phyloP scores from a whole-genome alignment of 2,113 vertebrate genomes.

The Cinclus cinclus region DNA sequence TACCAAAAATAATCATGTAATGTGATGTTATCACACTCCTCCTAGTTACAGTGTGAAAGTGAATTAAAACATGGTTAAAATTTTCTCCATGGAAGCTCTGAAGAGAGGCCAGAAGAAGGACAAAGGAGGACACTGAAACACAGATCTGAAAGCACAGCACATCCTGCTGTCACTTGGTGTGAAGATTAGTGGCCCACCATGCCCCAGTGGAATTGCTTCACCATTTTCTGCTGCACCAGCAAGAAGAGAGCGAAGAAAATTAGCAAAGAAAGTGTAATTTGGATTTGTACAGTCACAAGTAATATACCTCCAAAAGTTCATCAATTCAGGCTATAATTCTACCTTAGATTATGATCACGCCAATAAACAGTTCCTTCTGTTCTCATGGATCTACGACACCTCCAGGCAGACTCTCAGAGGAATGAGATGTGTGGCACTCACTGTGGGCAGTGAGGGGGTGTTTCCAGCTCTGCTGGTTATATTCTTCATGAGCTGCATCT shows the following conservation, averaged over 20 bases:
- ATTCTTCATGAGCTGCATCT: background rate
- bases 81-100: background rate
- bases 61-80: background rate
- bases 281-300: background rate
- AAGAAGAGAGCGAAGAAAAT: background rate
- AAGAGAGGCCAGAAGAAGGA: background rate
- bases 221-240: background rate
- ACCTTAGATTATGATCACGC: background rate
- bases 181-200: background rate
- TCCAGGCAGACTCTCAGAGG: background rate
- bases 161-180: background rate
- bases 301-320: background rate
- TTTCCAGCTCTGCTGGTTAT: background rate
- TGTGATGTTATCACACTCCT: background rate
- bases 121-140: background rate
- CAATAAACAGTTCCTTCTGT: background rate
- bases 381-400: background rate
- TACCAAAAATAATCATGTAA: background rate
- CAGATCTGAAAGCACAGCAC: background rate
- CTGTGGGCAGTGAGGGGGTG: slow-evolving; percentile 25
- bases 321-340: background rate
- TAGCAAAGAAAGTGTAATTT: background rate
- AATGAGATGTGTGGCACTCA: background rate
- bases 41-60: background rate
- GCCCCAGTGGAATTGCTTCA: background rate